Conservation (phyloP, 2,797 vertebrate genomes). For the Sardinella longiceps region DNA sequence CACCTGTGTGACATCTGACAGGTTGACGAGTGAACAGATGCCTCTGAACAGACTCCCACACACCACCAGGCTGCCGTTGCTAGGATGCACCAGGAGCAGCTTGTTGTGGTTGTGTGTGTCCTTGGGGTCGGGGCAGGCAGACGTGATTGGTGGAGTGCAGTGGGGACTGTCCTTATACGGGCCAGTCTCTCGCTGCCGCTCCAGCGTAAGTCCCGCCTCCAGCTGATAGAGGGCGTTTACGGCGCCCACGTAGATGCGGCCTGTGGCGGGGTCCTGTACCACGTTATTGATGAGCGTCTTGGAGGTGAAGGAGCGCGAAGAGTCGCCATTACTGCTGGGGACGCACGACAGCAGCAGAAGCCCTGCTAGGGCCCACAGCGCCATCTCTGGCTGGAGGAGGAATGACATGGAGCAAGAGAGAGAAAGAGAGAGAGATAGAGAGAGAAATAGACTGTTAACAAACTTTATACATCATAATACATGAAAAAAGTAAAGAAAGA, state of each 20-base stretch:
- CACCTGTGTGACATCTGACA: conserved; percentile 73
- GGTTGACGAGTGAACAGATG: conserved; percentile 86
- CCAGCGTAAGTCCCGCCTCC: conserved; percentile 65
- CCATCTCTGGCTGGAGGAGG: conserved; percentile 63
- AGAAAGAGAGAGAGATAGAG: not conserved
- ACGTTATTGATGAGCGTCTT: conserved; percentile 71
- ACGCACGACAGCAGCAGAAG: conserved; percentile 52
- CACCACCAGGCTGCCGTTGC: conserved; percentile 74
- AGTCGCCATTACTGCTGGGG: conserved; percentile 33
- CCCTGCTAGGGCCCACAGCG: conserved; percentile 58
- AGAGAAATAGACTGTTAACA: too few relatives aligned
- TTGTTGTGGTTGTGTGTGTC: conserved; percentile 87
- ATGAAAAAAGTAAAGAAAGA: not conserved
- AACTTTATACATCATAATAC: too few relatives aligned
- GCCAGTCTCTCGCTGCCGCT: conserved; percentile 73
- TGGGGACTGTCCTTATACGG: conserved; percentile 80
- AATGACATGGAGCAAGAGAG: not conserved
- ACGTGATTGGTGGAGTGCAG: conserved; percentile 89
- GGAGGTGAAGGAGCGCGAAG: conserved; percentile 53
- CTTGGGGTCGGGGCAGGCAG: conserved; percentile 73
- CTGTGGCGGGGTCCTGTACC: conserved; percentile 69
- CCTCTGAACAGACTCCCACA: conserved; percentile 93
- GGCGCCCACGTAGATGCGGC: conserved; percentile 87
- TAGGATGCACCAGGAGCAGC: conserved; percentile 83
- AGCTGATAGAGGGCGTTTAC: conserved; percentile 88